phyloP scores from a whole-genome alignment of 2,113 vertebrate species.

The Hippocampus comes region DNA sequence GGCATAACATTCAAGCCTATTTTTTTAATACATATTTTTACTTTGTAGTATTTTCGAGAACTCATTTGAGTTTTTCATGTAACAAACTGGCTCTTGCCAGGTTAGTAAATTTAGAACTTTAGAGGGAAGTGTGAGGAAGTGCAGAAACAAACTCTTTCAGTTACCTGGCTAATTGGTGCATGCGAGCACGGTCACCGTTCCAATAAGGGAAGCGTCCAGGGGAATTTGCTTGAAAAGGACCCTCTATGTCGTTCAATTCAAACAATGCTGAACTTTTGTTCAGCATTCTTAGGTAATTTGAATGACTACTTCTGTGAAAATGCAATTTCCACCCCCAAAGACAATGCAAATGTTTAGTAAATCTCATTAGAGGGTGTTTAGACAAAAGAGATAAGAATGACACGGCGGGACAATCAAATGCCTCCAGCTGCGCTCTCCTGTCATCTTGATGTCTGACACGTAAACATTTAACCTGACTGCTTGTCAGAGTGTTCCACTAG shows the following conservation, averaged over 20 bases:
- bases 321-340: background rate
- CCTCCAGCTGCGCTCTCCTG: slow-evolving; percentile 36
- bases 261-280: slow-evolving; percentile 8
- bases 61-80: too few relatives aligned
- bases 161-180: background rate
- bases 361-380: slow-evolving; percentile 17
- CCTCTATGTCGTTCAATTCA: background rate
- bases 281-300: background rate
- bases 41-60: too few relatives aligned
- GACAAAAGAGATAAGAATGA: slow-evolving; percentile 22
- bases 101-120: too few relatives aligned
- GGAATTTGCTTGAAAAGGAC: background rate
- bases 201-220: background rate
- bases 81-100: too few relatives aligned
- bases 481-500: slow-evolving; percentile 33
- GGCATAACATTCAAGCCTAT: too few relatives aligned
- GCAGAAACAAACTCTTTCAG: background rate
- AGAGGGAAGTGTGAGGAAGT: background rate
- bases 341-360: slow-evolving; percentile 2
- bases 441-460: slow-evolving; percentile 41
- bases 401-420: slow-evolving; percentile 23
- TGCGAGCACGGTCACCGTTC: background rate
- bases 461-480: slow-evolving; percentile 41
- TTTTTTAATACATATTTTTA: too few relatives aligned
- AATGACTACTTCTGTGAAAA: background rate